Evolutionary conservation across 1,140 invertebrate species (phyloP).

Genomic region (Nephila pilipes): DNA sequence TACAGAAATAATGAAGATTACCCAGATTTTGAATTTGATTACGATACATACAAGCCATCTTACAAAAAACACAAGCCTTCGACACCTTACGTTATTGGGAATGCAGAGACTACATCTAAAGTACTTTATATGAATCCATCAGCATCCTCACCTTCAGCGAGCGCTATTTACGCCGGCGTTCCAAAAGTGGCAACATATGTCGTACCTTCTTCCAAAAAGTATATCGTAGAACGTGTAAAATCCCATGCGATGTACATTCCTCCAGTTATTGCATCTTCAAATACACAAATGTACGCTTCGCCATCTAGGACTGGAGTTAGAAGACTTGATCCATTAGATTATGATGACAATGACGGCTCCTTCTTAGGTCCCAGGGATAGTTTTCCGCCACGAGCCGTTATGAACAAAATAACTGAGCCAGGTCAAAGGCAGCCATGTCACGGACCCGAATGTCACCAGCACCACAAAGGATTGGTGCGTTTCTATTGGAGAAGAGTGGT

Average conservation of each 20-base stretch:
- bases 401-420: slow-evolving; percentile 62
- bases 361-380: slow-evolving; percentile 50
- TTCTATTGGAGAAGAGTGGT: slow-evolving; percentile 74
- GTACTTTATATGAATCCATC: slow-evolving; percentile 19
- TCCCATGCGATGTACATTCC: slow-evolving; percentile 52
- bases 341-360: slow-evolving; percentile 27
- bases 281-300: neutral
- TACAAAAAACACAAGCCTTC: neutral
- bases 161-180: slow-evolving; percentile 2
- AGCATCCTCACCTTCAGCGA: neutral
- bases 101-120: neutral
- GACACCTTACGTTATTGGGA: slow-evolving; percentile 26
- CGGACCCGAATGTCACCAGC: slow-evolving; percentile 74
- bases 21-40: slow-evolving; percentile 68
- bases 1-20: neutral
- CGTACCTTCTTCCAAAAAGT: slow-evolving; percentile 56
- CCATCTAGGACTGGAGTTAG: neutral
- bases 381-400: slow-evolving; percentile 66
- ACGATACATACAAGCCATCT: slow-evolving; percentile 28
- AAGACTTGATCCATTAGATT: slow-evolving; percentile 63
- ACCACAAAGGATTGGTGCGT: slow-evolving; percentile 72
- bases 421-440: slow-evolving; percentile 69
- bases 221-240: slow-evolving; percentile 55
- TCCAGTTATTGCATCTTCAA: neutral
- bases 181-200: slow-evolving; percentile 71